Base-by-base conservation (phyloP, 2,113 vertebrate genomes). In the Antigone vipio region DNA sequence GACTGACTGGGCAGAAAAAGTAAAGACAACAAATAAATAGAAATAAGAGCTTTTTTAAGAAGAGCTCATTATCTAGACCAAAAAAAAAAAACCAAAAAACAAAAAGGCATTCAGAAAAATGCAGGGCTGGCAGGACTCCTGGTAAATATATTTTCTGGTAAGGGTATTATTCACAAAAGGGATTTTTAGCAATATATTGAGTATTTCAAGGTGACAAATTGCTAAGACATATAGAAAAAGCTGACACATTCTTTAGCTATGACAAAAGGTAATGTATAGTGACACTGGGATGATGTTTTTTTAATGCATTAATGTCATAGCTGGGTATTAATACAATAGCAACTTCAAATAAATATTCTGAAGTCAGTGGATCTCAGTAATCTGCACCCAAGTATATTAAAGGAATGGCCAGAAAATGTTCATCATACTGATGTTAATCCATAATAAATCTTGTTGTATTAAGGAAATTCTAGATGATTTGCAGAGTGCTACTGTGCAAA, bases 381-480 rank as follows among this genome's bases (percentile, higher is more conserved):
- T 75, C 69, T 59, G 27, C 34, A 78, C 44, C 34, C 44, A 92
- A 35, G 12, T 72, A 79, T 53, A 63, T 89, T 72, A 85, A 89
- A 87, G 27, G 18, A 84, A 87, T 50, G 66, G 35, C 23, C 34
- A 87, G 49, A 82, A 89, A 91, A 64, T 87, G 11, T 92, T 91
- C 80, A 23, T 94, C 69, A 26, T 68, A 56, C 26, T 75, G 44
- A 35, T 87, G 40, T 78, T 95, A 95, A 92, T 89, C 87, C 73
- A 38, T 56, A 72, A 72, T 85, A 95, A 94, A 68, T 87, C 77
- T 81, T 64, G 13, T 63, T 95, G 73, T 32, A 96, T 92, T 92
- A 95, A 85, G 62, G 77, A 95, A 94, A 89, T 94, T 67, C 77
- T 52, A 64, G 73, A 72, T 72, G 29, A 94, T 94, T 91, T 95